Conservation (phyloP, 2,797 vertebrate genomes). For the Heterohyrax brucei region DNA sequence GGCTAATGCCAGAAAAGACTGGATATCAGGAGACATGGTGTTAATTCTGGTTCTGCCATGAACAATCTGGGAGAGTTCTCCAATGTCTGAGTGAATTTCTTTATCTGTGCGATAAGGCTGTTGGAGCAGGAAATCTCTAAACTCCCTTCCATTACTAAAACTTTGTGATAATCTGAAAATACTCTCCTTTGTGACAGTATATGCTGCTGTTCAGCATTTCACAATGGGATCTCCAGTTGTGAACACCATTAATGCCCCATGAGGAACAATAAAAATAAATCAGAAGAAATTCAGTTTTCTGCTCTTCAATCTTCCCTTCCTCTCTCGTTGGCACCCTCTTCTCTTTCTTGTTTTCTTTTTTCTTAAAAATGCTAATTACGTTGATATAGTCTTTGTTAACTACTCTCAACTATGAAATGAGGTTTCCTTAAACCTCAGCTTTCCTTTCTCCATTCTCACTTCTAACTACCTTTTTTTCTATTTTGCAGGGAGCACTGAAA, state of each 20-base stretch:
- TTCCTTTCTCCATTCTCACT: background rate
- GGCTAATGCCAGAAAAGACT: background rate
- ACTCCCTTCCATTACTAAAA: background rate
- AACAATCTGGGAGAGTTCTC: background rate
- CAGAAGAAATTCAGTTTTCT: background rate
- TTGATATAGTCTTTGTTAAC: background rate
- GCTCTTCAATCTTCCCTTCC: background rate
- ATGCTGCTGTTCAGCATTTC: background rate
- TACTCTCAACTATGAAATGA: background rate
- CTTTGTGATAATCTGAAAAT: background rate
- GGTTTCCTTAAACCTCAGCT: background rate
- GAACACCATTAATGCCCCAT: background rate
- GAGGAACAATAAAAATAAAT: background rate
- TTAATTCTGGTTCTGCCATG: background rate
- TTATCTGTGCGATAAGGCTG: background rate
- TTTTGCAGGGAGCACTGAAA: background rate
- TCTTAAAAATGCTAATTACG: background rate
- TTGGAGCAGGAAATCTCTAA: background rate
- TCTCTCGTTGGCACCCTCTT: rapidly evolving
- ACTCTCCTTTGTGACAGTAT: background rate
- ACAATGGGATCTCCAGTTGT: background rate
- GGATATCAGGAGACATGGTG: background rate
- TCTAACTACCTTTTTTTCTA: background rate
- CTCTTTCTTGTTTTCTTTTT: background rate
- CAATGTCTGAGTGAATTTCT: background rate